Percentiles rank a stretch among this genome's conserved stretches.
Conservation (phyloP, 2,797 vertebrate species). For the Emys orbicularis region DNA sequence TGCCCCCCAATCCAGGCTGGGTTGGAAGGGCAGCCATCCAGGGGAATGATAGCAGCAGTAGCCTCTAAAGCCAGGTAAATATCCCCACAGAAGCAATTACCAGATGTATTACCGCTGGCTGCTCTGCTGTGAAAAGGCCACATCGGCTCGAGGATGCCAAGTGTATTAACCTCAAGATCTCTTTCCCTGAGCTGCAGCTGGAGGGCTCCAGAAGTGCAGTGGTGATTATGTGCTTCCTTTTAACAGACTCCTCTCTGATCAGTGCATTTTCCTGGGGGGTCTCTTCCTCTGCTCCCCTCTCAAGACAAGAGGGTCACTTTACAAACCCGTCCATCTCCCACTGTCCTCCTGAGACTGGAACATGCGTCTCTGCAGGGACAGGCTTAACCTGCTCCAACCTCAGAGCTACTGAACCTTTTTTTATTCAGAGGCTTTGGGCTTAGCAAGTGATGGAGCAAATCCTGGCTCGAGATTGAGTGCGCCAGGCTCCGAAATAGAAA, state of each 20-base stretch:
- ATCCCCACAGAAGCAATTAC: constrained; percentile 69
- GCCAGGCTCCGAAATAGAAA: constrained; percentile 34
- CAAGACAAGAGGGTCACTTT: fast-evolving
- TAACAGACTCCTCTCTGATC: constrained; percentile 13
- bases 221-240: constrained; percentile 30
- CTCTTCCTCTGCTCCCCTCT: not conserved
- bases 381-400: not conserved
- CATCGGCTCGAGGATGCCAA: constrained; percentile 14
- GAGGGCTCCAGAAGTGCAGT: not conserved
- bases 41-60: constrained; percentile 47
- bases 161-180: constrained; percentile 38
- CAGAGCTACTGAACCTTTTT: not conserved
- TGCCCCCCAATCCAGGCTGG: not conserved
- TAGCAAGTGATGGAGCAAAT: not conserved
- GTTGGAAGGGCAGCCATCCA: constrained; percentile 19
- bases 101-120: constrained; percentile 59
- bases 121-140: constrained; percentile 38
- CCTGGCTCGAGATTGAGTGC: constrained; percentile 27
- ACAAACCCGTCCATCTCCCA: fast-evolving
- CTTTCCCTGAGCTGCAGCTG: not conserved
- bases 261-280: not conserved
- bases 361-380: fast-evolving
- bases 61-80: constrained; percentile 65
- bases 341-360: fast-evolving
- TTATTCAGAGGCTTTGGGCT: constrained; percentile 1